These are phyloP conservation scores for Limnephilus lunatus DNA, from an alignment of 2,888 invertebrate species.

Conservation along the genomic window DNA sequence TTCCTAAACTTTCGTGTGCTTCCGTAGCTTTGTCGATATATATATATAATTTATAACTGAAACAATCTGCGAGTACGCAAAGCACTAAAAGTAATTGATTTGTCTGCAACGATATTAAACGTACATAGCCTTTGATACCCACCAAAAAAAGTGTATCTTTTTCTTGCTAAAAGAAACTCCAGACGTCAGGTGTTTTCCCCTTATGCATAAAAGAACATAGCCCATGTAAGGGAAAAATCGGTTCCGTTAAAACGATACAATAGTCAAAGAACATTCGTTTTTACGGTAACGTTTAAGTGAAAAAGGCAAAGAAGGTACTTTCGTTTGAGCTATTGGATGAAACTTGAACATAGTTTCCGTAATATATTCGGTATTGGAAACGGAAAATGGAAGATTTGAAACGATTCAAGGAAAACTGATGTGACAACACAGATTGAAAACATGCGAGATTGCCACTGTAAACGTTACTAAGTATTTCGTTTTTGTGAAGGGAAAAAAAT, in stretches of 20 bases:
- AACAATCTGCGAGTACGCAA: not conserved
- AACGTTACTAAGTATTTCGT: not conserved
- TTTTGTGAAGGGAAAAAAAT: not conserved
- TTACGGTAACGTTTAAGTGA: conserved; percentile 51
- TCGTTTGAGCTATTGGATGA: conserved; percentile 44
- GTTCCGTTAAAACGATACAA: conserved; percentile 37
- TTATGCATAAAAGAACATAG: conserved; percentile 13
- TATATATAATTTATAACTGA: not conserved
- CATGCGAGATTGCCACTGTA: not conserved
- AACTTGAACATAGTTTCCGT: conserved; percentile 16
- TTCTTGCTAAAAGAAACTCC: not conserved
- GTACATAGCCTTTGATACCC: not conserved
- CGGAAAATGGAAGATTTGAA: not conserved
- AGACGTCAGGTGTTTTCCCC: conserved; percentile 18
- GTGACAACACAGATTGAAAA: not conserved
- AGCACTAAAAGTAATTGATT: not conserved
- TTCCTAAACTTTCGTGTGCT: conserved; percentile 21
- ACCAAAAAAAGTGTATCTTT: not conserved
- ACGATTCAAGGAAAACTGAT: not conserved
- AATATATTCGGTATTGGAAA: conserved; percentile 8
- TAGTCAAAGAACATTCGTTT: conserved; percentile 53
- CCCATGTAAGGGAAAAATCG: conserved; percentile 15
- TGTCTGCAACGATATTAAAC: not conserved
- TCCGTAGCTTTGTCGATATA: conserved; percentile 2
- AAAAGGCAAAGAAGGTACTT: conserved; percentile 42